A percentile compares a stretch with the other conserved stretches of the same genome.
Evolutionary conservation across 1,140 invertebrate species (phyloP).

Genomic region (Temnothorax longispinosus): DNA sequence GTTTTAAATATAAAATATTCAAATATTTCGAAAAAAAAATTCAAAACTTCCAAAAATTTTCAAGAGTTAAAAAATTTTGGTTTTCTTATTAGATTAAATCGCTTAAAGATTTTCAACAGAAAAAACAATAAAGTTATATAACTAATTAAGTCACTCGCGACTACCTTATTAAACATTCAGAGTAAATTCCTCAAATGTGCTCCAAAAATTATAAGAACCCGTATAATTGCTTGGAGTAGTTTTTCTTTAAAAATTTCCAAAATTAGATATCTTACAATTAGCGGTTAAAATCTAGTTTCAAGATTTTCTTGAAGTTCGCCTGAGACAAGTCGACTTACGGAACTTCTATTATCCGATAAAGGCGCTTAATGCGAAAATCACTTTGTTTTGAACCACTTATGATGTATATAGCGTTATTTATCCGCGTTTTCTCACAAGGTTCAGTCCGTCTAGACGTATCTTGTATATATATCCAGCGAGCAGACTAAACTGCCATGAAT

Average conservation of each 20-base stretch:
- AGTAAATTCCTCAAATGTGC: background rate
- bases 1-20: background rate
- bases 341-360: background rate
- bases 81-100: background rate
- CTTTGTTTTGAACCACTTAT: background rate
- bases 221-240: background rate
- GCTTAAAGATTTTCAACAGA: background rate
- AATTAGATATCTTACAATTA: no score
- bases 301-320: background rate
- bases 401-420: background rate
- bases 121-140: background rate
- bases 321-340: background rate
- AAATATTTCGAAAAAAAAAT: background rate
- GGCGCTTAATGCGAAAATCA: background rate
- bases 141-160: background rate
- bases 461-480: background rate
- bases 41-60: background rate
- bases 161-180: background rate
- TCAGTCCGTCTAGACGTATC: conserved; percentile 5
- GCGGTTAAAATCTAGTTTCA: background rate
- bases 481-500: conserved; percentile 10
- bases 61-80: background rate
- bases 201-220: background rate
- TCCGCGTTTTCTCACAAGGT: background rate
- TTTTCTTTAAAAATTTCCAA: background rate